Evolutionary conservation across 2,113 vertebrate genomes (phyloP), one percentile per base, ranked within the genome.

Genomic region (Opisthocomus hoazin): DNA sequence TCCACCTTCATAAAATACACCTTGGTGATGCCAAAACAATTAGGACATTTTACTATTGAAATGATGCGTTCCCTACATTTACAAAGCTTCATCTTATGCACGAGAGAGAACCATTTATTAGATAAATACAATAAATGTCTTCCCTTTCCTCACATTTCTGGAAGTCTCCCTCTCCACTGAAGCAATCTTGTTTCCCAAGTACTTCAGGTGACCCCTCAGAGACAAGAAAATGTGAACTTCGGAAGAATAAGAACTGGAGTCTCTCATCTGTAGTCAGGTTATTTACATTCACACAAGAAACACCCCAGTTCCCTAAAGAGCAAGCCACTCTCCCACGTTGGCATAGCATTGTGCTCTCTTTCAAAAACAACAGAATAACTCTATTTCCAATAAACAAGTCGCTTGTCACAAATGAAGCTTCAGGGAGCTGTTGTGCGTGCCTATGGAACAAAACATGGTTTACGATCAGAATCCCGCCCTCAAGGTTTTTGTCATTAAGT

Each of bases 1-100:
- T 41, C 43, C 39, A 96, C 77, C 85, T 94, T 87, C 63, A 84
- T 75, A 96, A 95, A 97, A 94, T 41, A 87, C 37, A 92, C 92
- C 91, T 95, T 87, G 64, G 73, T 1, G 9, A 79, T 76, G 65
- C 69, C 87, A 94, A 96, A 93, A 93, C 54, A 96, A 91, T 94
- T 84, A 92, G 77, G 56, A 70, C 43, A 77, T 85, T 95, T 95
- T 91, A 51, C 70, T 75, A 79, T 57, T 70, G 66, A 89, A 90
- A 87, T 85, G 36, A 63, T 30, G 24, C 43, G 77, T 74, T 94
- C 45, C 37, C 22, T 80, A 41, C 24, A 19, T 93, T 93, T 92
- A 75, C 46, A 86, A 92, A 93, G 64, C 30, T 95, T 96, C 93
- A 70, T 65, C 57, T 94, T 70, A 69, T 0, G 0, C n/a, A 75